A percentile compares a stretch with the other conserved stretches of the same genome.
phyloP scores from a whole-genome alignment of 2,797 vertebrate species.

The Artibeus lituratus region DNA sequence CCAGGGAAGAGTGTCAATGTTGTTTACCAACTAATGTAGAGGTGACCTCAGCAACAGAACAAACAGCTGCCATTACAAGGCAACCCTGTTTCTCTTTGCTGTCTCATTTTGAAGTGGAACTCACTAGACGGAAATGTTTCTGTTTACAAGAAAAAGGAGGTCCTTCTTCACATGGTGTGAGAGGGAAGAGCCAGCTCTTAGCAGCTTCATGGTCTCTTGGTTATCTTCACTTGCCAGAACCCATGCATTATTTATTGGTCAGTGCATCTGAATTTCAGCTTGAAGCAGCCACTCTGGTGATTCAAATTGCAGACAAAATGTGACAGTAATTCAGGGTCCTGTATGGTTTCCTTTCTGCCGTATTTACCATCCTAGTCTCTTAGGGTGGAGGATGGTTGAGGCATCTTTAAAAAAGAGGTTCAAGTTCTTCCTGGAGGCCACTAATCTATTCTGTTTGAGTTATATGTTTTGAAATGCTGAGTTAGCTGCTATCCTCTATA shows the following conservation, averaged over 20 bases:
- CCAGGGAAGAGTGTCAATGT: neutral
- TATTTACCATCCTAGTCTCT: neutral
- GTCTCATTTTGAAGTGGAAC: neutral
- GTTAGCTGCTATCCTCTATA: neutral
- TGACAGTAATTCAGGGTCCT: neutral
- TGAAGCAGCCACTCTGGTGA: neutral
- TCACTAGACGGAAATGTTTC: neutral
- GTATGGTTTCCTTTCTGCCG: neutral
- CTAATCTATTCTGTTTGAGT: neutral
- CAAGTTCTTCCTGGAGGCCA: neutral
- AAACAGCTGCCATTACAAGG: neutral
- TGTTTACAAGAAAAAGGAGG: neutral
- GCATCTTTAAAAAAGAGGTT: neutral
- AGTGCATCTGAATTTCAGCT: neutral
- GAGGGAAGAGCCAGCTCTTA: neutral
- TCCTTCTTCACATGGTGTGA: neutral
- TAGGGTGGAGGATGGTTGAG: neutral
- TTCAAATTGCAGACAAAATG: neutral
- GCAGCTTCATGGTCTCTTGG: too few relatives aligned
- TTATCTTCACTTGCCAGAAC: neutral
- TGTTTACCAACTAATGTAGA: neutral
- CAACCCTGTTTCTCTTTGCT: neutral
- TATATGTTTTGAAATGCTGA: neutral
- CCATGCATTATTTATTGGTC: neutral
- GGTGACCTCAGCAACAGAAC: neutral